Conservation (phyloP, 1,140 invertebrate species). For the Plutomurus gul region DNA sequence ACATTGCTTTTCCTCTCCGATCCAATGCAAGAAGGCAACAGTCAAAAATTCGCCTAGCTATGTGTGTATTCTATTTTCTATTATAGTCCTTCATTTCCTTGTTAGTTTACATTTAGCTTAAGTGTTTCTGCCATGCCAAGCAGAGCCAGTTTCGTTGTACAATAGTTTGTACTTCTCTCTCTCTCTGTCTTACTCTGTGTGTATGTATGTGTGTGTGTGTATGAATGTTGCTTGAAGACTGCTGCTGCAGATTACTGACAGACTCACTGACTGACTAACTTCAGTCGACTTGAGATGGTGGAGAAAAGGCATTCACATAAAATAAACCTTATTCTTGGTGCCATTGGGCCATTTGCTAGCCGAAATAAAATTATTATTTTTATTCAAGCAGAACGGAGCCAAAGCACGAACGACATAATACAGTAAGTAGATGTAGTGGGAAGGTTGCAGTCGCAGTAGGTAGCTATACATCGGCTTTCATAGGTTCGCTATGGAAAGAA, state of each 20-base stretch:
- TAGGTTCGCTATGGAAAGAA: background rate
- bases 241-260: slow-evolving; percentile 8
- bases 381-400: slow-evolving; percentile 44
- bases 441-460: background rate
- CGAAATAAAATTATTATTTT: slow-evolving; percentile 38
- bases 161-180: background rate
- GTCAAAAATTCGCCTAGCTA: slow-evolving; percentile 2
- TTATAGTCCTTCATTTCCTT: slow-evolving; percentile 27
- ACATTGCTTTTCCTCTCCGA: slow-evolving; percentile 2
- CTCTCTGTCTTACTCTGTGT: too few species aligned
- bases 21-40: background rate
- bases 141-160: background rate
- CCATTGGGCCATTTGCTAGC: background rate
- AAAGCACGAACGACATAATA: background rate
- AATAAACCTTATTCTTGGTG: slow-evolving; percentile 21
- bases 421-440: background rate
- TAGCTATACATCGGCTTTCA: background rate
- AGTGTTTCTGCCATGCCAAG: background rate
- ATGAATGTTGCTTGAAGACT: too few species aligned
- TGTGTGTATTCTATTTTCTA: slow-evolving; percentile 23
- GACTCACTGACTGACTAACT: slow-evolving; percentile 2
- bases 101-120: slow-evolving; percentile 27
- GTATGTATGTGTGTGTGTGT: too few species aligned
- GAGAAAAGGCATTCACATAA: slow-evolving; percentile 16
- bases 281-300: background rate